Base-by-base conservation (phyloP, 2,113 vertebrate species). In the Mesoclemmys tuberculata region DNA sequence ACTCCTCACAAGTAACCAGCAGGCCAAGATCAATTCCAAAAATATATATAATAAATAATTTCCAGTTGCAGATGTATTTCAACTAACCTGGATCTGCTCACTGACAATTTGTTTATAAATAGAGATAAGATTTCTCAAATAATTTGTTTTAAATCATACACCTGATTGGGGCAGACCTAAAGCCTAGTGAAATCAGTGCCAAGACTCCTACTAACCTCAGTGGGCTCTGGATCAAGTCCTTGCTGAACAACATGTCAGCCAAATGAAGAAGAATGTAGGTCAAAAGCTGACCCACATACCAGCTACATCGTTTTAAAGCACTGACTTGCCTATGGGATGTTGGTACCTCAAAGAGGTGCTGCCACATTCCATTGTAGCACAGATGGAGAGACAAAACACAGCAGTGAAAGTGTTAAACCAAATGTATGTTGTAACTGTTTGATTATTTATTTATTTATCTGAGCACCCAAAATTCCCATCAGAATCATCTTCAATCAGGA, bases 21-120 rank as follows among this genome's bases (percentile, higher is more conserved):
- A 55, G 35, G 61, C 21, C 56, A 83, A 3, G 75, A 1, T 26
- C 24, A 27, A 4, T 84, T 80, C 52, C n/a, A 89, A 93, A 71
- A 0, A 0, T 24, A n/a, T 1, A 44, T 41, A 82, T 4, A 83
- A 12, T 11, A 86, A 93, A 84, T 80, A 61, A 4, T 90, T 92
- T 52, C 21, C 88, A 85, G 61, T 9, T 75, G 6, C 22, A 77
- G 12, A 44, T 41, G 74, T 10, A 77, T 77, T 77, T 44, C 11
- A 26, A 41, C 41, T 46, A 26, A 77, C 13, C 26, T 48, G 1
- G 2, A 51, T 38, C 54, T 90, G 1, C 48, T 44, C 86, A 19
- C 56, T 7, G 84, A 46, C 41, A 87, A 2, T 38, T 94, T 81
- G 2, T 29, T 92, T 82, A 87, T 56, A 71, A 91, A 93, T 14